Evolutionary conservation across 2,888 invertebrate genomes (phyloP), one percentile per base, ranked within the genome.

Genomic region (Protophormia terraenovae): DNA sequence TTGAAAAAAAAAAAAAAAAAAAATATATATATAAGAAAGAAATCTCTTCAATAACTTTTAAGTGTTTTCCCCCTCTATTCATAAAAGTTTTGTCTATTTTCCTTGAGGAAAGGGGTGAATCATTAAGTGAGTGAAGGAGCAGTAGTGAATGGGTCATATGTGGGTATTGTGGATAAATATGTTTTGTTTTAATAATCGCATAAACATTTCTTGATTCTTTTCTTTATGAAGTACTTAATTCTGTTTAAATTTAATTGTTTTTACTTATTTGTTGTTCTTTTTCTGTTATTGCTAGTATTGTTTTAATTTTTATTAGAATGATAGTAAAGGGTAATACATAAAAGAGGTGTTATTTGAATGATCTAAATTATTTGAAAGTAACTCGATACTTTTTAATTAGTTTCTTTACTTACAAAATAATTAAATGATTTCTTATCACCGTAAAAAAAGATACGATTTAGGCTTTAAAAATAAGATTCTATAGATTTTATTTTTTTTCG

Each of bases 151-250:
- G 12, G 41, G n/a, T 41, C n/a, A 41, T 41, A 41, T 41, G 41
- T 50, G 50, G 50, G 50, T 50, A 19, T n/a, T 22, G 16, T 35
- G 45, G 72, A 12, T 45, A 29, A 19, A n/a, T n/a, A n/a, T n/a
- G n/a, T 45, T 27, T 27, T 71, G 29, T 45, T 22, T 32, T 60
- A 27, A 32, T 19, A 22, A 47, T 19, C 10, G 19, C 8, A 60
- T 55, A 64, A 64, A 76, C 38, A 76, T 19, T 41, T 41, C 41
- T 41, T 41, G 47, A 41, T 76, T 64, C 53, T 24, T 75, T 16
- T 66, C 38, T 66, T 66, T 76, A 66, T 76, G 55, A 58, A 66
- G 76, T 66, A 76, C 55, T 76, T 76, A 41, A 41, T 41, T 66
- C 45, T 38, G 66, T 58, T 62, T 38, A 62, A 62, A 62, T 38